Conservation (phyloP, 2,113 vertebrate genomes). For the rat (Rattus norvegicus) region GRCr8 NC_086027.1:56179001-56179500, state of each 20-base stretch:
- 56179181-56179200: neutral
- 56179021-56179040: neutral
- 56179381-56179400: neutral
- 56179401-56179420: neutral
- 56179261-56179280: neutral
- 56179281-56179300: neutral
- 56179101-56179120: neutral
- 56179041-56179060: neutral
- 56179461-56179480: neutral
- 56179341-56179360: neutral
- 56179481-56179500: neutral
- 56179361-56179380: neutral
- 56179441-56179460: neutral
- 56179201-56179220: neutral
- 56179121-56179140: neutral
- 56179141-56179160: neutral
- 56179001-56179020: too few relatives aligned
- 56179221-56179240: neutral
- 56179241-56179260: neutral
- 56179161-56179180: accelerated
- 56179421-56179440: neutral
- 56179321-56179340: neutral
- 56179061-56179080: neutral
- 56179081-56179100: neutral
- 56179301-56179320: neutral